Evolutionary conservation across 92 coral and sea anemone genomes (phyloP), one percentile per base, ranked within the genome.

Genomic region (Diadumene lineata): DNA sequence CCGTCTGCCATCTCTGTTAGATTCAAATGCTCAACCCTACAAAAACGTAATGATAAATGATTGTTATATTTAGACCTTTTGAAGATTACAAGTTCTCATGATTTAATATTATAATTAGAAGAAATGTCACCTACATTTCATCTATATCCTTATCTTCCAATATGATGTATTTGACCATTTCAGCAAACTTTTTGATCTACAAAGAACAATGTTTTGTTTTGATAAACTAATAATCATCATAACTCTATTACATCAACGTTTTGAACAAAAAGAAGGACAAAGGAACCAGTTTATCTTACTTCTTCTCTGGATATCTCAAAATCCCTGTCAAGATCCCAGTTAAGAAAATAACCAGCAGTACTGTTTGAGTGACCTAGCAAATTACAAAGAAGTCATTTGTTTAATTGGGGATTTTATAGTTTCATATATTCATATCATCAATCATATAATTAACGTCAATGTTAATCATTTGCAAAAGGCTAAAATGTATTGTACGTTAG

Each of bases 361-460:
- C 97, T 86, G 68, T 85, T 85, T 9, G 98, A 91, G 34, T 91
- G 91, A 51, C 98, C 98, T 94, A 60, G 6, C n/a, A 68, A 7
- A 67, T n/a, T 29, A 26, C 24, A 50, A 32, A 31, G 48, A 21
- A 44, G 19, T 2, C 50, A 31, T 21, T 46, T 0, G 76, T 7
- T 71, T 19, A 62, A 62, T 25, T 62, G n/a, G n/a, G n/a, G n/a
- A n/a, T n/a, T n/a, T n/a, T n/a, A n/a, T n/a, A n/a, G n/a, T n/a
- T n/a, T 44, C 51, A 44, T 8, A 8, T 17, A 44, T 8, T 44
- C 51, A 44, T 9, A 8, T 44, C 51, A 44, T 44, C 51, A 44
- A 44, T 44, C 51, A 44, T 8, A 8, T 17, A 44, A 44, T 44
- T 17, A 44, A 44, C n/a, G n/a, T n/a, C n/a, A n/a, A n/a, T n/a